Conservation (phyloP, 1,140 invertebrate species). For the Danaus melanippus region DNA sequence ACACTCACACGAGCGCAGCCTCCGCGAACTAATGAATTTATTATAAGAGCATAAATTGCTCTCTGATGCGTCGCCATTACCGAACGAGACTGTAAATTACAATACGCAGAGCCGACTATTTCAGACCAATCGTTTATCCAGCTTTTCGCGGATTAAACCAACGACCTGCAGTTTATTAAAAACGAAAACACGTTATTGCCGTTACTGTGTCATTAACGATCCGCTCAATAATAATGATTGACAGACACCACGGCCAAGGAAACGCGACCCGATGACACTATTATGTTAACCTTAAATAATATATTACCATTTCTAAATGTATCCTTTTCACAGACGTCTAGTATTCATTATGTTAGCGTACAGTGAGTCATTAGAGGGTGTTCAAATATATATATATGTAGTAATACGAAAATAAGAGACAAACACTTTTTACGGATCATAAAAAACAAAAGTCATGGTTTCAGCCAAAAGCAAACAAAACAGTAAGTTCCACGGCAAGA, state of each 20-base stretch:
- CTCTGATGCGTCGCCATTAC: slow-evolving; percentile 62
- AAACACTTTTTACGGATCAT: no score
- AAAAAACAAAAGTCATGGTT: slow-evolving; percentile 9
- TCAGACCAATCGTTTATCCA: slow-evolving; percentile 51
- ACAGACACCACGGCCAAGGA: slow-evolving; percentile 18
- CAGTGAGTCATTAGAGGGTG: no score
- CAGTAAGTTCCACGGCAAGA: slow-evolving; percentile 13
- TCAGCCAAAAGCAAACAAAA: slow-evolving; percentile 18
- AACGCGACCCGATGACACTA: slow-evolving; percentile 4
- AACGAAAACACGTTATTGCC: slow-evolving; percentile 16
- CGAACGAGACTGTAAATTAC: slow-evolving; percentile 58
- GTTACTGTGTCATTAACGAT: slow-evolving; percentile 15
- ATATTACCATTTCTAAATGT: no score
- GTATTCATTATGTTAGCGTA: no score
- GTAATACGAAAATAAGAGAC: no score
- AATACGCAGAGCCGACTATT: slow-evolving; percentile 44
- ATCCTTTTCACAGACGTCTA: no score
- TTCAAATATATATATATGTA: no score
- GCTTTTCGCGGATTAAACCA: slow-evolving; percentile 54
- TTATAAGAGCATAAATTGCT: slow-evolving; percentile 66
- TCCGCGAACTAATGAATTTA: slow-evolving; percentile 56
- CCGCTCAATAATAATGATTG: slow-evolving; percentile 14
- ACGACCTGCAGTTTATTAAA: slow-evolving; percentile 39
- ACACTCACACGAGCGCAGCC: background rate
- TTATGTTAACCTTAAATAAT: no score